Conservation (phyloP, 2,888 invertebrate genomes). For the Drosophila emarginata region DNA sequence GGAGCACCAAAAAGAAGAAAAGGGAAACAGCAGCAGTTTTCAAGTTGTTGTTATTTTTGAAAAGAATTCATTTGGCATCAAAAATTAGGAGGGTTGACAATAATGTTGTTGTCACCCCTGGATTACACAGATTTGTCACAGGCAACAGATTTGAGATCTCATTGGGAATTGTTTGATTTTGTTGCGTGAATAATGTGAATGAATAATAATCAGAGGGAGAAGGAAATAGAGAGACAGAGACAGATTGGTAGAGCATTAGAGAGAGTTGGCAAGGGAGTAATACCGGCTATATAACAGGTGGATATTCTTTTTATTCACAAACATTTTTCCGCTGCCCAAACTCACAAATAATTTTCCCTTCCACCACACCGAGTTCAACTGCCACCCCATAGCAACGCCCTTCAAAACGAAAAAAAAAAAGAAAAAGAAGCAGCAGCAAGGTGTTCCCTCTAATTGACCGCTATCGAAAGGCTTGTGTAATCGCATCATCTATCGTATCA, state of each 20-base stretch:
- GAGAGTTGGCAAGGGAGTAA: background rate
- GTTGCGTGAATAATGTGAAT: conserved; percentile 16
- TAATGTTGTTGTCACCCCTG: conserved; percentile 60
- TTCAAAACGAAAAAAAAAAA: background rate
- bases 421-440: conserved; percentile 2
- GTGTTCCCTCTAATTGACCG: conserved; percentile 61
- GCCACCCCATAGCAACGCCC: conserved; percentile 30
- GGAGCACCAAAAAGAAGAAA: background rate
- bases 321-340: background rate
- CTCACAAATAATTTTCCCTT: background rate
- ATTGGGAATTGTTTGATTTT: conserved; percentile 20
- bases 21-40: conserved; percentile 32
- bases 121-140: conserved; percentile 41
- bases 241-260: background rate
- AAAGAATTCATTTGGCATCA: conserved; percentile 66
- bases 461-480: conserved; percentile 51
- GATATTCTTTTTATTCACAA: background rate
- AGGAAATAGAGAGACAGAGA: background rate
- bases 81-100: conserved; percentile 74
- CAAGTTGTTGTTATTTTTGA: conserved; percentile 36
- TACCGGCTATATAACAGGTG: background rate
- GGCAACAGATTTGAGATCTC: conserved; percentile 23
- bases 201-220: background rate
- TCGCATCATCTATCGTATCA: conserved; percentile 39
- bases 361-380: conserved; percentile 8